Conservation (phyloP, 2,888 invertebrate genomes). For the Acrobasis suavella region DNA sequence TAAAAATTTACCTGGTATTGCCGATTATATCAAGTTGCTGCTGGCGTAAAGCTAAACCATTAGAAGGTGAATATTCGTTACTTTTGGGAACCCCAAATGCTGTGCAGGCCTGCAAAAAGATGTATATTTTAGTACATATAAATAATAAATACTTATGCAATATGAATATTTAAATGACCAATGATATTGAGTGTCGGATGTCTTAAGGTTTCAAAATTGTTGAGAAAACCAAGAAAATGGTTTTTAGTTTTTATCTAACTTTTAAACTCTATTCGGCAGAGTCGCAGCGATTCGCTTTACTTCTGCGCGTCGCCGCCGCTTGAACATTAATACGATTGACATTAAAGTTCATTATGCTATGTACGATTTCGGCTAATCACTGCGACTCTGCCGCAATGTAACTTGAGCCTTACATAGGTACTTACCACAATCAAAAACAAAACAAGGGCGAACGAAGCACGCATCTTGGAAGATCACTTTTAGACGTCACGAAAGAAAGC, state of each 20-base stretch:
- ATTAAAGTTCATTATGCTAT: too few species aligned
- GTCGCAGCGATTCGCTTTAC: too few species aligned
- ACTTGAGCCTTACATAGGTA: too few species aligned
- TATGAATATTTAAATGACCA: background rate
- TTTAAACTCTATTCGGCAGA: too few species aligned
- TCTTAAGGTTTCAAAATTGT: background rate
- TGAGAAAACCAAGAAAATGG: background rate
- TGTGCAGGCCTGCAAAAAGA: conserved; percentile 43
- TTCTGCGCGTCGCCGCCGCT: too few species aligned
- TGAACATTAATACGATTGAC: too few species aligned
- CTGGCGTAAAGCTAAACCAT: conserved; percentile 41
- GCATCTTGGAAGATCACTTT: conserved; percentile 45
- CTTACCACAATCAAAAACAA: conserved; percentile 49
- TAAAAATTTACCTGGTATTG: conserved; percentile 43
- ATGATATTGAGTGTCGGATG: background rate
- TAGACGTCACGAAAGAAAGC: conserved; percentile 24
- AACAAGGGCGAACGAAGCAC: conserved; percentile 37
- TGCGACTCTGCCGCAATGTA: too few species aligned
- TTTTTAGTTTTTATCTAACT: background rate
- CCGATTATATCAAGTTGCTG: conserved; percentile 42
- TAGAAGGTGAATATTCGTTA: conserved; percentile 40
- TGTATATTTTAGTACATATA: too few species aligned
- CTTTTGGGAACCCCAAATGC: conserved; percentile 25
- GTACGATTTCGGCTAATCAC: too few species aligned
- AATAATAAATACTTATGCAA: background rate